Evolutionary conservation across 2,888 invertebrate genomes (phyloP), one percentile per base, ranked within the genome.

Genomic region (Eulithis prunata): DNA sequence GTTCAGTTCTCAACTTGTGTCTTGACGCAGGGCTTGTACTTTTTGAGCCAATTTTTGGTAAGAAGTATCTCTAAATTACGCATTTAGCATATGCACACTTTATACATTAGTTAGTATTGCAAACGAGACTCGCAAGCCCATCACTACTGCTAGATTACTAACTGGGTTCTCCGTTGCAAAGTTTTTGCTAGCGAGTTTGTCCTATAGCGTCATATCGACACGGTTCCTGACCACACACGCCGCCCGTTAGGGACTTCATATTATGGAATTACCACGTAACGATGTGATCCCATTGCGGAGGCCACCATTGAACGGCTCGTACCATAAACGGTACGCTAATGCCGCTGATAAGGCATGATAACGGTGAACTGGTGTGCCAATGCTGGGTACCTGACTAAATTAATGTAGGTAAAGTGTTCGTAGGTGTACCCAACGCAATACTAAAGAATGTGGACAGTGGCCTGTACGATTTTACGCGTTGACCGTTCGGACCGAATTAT

Each of bases 201-300:
- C 21, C 21, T 47, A 47, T 47, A 13, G 13, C 13, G 47, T 47
- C 13, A 13, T 49, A 49, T 49, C 49, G 49, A 41, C 62, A 65
- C 68, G 71, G 71, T 73, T 71, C 71, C 57, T 68, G 80, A 82
- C 82, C 82, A 62, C 83, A 82, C 83, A 83, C 78, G 81, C 70
- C 46, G 76, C 70, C 64, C 70, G 60, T 71, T 75, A 75, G 66
- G 61, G 61, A 70, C 68, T 66, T 14, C 11, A 65, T 62, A 53
- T 64, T 69, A 69, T 64, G 57, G 63, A 58, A 62, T 64, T 68
- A 64, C 62, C 66, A 57, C 64, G 67, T 66, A 66, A 69, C 68
- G 61, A 49, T 60, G 65, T 69, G 70, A 61, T 69, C 68, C 66
- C 71, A 71, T 68, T 71, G 57, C 68, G 68, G 68, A 55, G 55